Percentiles rank a stretch among this genome's conserved stretches.
phyloP scores from a whole-genome alignment of 2,797 vertebrate genomes.

The Taenioides sp. region DNA sequence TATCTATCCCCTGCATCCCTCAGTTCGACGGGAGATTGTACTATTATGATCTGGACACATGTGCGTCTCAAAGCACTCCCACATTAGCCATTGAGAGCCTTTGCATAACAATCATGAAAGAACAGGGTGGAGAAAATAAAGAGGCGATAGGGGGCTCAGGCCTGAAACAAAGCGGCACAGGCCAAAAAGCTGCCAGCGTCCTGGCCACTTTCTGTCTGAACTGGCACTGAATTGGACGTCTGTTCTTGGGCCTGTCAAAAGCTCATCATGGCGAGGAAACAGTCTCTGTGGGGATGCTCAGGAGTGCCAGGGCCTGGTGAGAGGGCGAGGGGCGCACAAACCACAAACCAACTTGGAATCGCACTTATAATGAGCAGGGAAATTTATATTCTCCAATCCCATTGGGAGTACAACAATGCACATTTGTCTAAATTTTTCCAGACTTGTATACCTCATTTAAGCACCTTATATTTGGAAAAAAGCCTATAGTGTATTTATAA shows the following conservation, averaged over 20 bases:
- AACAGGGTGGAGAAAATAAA: constrained; percentile 47
- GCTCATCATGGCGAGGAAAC: constrained; percentile 83
- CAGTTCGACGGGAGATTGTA: constrained; percentile 43
- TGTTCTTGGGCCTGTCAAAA: constrained; percentile 82
- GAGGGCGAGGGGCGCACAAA: constrained; percentile 58
- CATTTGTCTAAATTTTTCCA: constrained; percentile 61
- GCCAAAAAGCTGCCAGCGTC: constrained; percentile 86
- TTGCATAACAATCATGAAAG: constrained; percentile 77
- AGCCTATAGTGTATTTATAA: background rate
- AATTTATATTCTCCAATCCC: constrained; percentile 79
- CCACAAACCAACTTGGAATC: constrained; percentile 75
- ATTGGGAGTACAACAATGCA: constrained; percentile 79
- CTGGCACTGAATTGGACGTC: constrained; percentile 81
- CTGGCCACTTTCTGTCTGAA: constrained; percentile 76
- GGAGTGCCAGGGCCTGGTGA: constrained; percentile 78
- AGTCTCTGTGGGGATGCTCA: constrained; percentile 75
- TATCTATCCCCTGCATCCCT: constrained; percentile 15
- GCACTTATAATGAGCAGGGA: constrained; percentile 77
- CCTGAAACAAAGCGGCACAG: constrained; percentile 60
- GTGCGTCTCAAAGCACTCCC: constrained; percentile 66
- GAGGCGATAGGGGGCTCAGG: constrained; percentile 65
- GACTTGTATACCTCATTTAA: constrained; percentile 12
- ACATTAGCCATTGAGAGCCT: constrained; percentile 70
- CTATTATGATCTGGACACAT: constrained; percentile 69
- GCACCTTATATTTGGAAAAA: constrained; percentile 24